Evolutionary conservation across 2,888 invertebrate genomes (phyloP).

Genomic region (Xanthia togata): DNA sequence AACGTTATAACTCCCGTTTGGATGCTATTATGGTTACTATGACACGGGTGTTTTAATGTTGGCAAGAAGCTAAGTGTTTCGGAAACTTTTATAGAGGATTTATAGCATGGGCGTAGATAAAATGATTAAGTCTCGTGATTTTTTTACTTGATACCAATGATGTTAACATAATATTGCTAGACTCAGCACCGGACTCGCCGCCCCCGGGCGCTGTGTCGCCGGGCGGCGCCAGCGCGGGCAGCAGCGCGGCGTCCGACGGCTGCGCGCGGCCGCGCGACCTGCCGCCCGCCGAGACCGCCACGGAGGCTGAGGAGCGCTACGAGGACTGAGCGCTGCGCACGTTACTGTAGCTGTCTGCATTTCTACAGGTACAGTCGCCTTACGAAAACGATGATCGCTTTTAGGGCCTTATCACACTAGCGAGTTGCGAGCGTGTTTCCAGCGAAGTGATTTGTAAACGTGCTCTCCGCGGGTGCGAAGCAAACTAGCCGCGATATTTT

Average conservation of each 20-base stretch:
- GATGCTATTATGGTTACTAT: no score
- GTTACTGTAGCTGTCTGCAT: background rate
- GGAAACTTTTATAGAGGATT: no score
- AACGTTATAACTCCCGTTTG: no score
- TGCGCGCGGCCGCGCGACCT: constrained; percentile 64
- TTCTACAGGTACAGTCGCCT: background rate
- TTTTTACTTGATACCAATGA: background rate
- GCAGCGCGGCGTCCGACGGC: constrained; percentile 34
- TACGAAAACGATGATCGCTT: background rate
- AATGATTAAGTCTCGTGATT: background rate
- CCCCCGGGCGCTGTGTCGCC: constrained; percentile 45
- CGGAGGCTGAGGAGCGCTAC: constrained; percentile 86
- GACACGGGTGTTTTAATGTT: no score
- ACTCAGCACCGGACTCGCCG: constrained; percentile 33
- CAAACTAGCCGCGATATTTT: no score
- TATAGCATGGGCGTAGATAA: no score
- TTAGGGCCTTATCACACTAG: no score
- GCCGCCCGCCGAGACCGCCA: constrained; percentile 87
- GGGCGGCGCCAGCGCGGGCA: background rate
- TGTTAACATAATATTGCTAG: background rate
- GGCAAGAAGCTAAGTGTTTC: no score
- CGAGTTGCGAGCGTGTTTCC: no score
- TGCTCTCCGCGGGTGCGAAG: no score
- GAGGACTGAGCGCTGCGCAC: constrained; percentile 69
- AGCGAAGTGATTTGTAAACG: no score